A percentile compares a stretch with the other conserved stretches of the same genome.
These are phyloP conservation scores for Lycia hirtaria DNA, from an alignment of 2,888 invertebrate species.

Conservation along the genomic window DNA sequence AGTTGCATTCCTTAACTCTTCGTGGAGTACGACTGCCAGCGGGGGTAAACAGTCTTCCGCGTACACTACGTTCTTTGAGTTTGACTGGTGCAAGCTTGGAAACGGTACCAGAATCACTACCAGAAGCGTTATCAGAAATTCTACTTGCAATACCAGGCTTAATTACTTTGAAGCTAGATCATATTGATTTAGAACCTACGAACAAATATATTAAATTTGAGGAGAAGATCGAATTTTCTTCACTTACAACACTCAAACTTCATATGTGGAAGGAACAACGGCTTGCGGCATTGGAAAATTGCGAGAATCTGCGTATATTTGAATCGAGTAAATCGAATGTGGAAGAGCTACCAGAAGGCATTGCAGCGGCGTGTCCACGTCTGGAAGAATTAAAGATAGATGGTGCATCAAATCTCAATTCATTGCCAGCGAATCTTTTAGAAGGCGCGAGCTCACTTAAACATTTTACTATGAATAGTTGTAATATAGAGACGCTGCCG, in stretches of 20 bases:
- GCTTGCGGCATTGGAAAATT: not conserved
- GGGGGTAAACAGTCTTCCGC: not conserved
- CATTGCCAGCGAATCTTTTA: too few species aligned
- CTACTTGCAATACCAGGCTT: not conserved
- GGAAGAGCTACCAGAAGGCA: too few species aligned
- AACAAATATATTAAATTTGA: not conserved
- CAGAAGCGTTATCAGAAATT: not conserved
- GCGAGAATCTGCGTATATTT: not conserved
- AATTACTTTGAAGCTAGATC: not conserved
- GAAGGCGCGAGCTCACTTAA: too few species aligned
- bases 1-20: not conserved
- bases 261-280: not conserved
- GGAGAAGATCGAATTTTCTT: not conserved
- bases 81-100: not conserved
- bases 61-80: not conserved
- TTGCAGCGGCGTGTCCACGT: too few species aligned
- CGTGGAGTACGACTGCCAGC: not conserved
- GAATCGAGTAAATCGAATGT: too few species aligned
- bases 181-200: not conserved
- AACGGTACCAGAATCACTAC: not conserved
- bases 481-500: too few species aligned
- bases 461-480: too few species aligned
- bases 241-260: not conserved
- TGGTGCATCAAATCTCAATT: too few species aligned
- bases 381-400: too few species aligned